Percentiles rank a stretch among this genome's conserved stretches.
Conservation (phyloP, 2,113 vertebrate genomes). For the Limnothrissa miodon region DNA sequence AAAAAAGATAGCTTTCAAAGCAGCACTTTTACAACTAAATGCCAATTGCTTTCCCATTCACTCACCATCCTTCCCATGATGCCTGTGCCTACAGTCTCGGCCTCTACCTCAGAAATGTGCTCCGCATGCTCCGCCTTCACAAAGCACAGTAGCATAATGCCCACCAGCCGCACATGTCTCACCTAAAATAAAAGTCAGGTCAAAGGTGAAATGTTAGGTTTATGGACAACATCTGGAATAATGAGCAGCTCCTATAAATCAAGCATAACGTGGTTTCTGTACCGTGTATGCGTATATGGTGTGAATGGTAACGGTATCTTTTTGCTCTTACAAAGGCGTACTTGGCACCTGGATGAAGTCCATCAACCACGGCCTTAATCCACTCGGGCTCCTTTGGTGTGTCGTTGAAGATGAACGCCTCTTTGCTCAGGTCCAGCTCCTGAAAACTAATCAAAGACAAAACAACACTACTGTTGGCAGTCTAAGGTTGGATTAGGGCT, state of each 20-base stretch:
- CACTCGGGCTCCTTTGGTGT: conserved; percentile 95
- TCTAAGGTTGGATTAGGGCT: neutral
- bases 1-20: no score
- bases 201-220: conserved; percentile 9
- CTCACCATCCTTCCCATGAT: conserved; percentile 98
- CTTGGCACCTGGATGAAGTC: conserved; percentile 86
- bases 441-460: conserved; percentile 79
- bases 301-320: neutral
- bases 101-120: conserved; percentile 85
- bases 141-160: conserved; percentile 92
- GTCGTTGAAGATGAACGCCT: conserved; percentile 95
- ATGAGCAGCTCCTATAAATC: neutral
- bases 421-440: conserved; percentile 96
- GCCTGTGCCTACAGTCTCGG: conserved; percentile 92
- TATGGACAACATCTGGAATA: no score
- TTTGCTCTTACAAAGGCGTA: conserved; percentile 87
- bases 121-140: conserved; percentile 84
- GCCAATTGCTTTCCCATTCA: neutral
- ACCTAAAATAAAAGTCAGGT: conserved; percentile 69
- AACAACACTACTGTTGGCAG: neutral
- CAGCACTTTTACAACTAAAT: no score
- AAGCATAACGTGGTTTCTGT: neutral
- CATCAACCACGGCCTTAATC: conserved; percentile 87
- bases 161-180: conserved; percentile 87
- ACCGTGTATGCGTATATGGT: neutral